A percentile compares a stretch with the other conserved stretches of the same genome.
Evolutionary conservation across 2,888 invertebrate species (phyloP).

Genomic region (Gryllus longicercus): DNA sequence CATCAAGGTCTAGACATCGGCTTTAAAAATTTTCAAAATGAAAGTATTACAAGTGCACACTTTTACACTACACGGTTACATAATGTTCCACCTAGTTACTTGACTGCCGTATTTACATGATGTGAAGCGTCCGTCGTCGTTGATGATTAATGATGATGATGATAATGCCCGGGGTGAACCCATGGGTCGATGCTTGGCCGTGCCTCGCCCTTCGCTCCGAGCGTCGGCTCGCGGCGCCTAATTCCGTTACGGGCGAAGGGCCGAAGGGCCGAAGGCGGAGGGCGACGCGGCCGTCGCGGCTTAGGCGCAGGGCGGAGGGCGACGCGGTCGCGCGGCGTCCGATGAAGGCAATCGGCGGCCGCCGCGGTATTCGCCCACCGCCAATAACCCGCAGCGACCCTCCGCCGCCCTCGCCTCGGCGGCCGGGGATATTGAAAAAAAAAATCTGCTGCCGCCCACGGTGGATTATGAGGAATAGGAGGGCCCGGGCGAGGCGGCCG

Average conservation of each 20-base stretch:
- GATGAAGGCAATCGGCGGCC: neutral
- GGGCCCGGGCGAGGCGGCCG: neutral
- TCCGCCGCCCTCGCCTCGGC: neutral
- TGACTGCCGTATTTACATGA: too few species aligned
- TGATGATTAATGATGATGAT: too few species aligned
- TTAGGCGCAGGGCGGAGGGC: neutral
- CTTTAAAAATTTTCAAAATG: too few species aligned
- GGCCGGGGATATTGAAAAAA: too few species aligned
- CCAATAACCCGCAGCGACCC: neutral
- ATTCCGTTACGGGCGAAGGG: neutral
- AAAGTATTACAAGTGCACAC: too few species aligned
- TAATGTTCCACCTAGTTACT: too few species aligned
- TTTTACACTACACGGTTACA: too few species aligned
- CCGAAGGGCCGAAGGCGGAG: neutral
- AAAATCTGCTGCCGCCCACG: neutral
- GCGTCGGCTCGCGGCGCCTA: neutral
- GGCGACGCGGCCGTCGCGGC: neutral
- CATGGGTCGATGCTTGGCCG: too few species aligned
- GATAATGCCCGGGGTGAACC: too few species aligned
- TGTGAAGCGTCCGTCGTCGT: too few species aligned
- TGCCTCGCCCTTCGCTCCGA: too few species aligned
- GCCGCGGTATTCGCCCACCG: neutral
- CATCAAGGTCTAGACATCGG: too few species aligned
- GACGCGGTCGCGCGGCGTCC: neutral
- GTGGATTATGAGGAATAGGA: constrained; percentile 7